Percentiles rank a stretch among this genome's conserved stretches.
phyloP scores from a whole-genome alignment of 1,140 invertebrate species.

The Caenorhabditis inopinata region DNA sequence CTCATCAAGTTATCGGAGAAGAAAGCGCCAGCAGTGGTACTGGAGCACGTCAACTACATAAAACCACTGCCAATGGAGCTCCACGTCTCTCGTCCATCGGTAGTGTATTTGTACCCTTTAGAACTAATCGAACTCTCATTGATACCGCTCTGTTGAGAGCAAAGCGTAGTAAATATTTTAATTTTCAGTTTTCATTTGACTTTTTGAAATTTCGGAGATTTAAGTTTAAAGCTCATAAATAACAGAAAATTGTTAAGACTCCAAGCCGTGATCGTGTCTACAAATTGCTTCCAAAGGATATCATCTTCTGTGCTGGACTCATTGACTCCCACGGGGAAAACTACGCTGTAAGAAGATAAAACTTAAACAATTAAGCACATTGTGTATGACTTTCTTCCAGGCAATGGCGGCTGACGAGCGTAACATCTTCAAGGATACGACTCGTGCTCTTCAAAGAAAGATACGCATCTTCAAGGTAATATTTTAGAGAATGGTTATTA shows the following conservation, averaged over 20 bases:
- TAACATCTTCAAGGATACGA: constrained; percentile 48
- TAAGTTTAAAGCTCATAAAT: too few relatives aligned
- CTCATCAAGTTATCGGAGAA: constrained; percentile 36
- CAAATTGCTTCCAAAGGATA: constrained; percentile 50
- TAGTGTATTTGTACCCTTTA: constrained; percentile 21
- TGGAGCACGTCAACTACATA: constrained; percentile 38
- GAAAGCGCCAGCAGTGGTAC: constrained; percentile 18
- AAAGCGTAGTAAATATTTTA: not conserved
- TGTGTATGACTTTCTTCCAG: too few relatives aligned
- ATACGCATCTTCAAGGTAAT: constrained; percentile 51
- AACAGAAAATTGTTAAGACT: constrained; percentile 15
- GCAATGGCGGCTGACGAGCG: constrained; percentile 43
- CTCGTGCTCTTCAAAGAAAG: constrained; percentile 47
- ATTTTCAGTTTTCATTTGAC: not conserved
- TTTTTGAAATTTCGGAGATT: too few relatives aligned
- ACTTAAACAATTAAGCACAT: too few relatives aligned
- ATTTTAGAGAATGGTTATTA: not conserved
- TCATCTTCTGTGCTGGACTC: constrained; percentile 47
- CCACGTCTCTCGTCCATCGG: constrained; percentile 39
- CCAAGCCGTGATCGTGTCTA: constrained; percentile 46
- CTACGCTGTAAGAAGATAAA: constrained; percentile 39
- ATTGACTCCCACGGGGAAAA: constrained; percentile 49
- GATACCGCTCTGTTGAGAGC: not conserved
- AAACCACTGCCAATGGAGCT: constrained; percentile 39
- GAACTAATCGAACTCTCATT: not conserved